Conservation (phyloP, 2,797 vertebrate species). For the Pogoniulus pusillus region DNA sequence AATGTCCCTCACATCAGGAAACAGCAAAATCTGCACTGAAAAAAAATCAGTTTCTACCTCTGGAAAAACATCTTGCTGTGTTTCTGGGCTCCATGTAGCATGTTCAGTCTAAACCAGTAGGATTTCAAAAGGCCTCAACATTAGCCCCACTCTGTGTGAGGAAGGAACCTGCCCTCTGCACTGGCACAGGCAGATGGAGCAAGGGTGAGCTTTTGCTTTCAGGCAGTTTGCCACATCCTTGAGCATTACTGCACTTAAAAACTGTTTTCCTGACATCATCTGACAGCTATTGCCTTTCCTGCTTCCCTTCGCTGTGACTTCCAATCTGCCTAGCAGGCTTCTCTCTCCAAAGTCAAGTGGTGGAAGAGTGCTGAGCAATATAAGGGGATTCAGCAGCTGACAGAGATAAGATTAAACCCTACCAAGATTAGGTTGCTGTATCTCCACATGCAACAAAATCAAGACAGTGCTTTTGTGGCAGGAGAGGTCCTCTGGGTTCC, state of each 20-base stretch:
- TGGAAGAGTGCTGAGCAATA: fast-evolving
- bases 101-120: not conserved
- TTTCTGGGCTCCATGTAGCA: not conserved
- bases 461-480: not conserved
- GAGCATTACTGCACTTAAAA: not conserved
- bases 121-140: not conserved
- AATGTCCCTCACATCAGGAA: not conserved
- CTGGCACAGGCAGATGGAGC: not conserved
- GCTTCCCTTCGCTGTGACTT: not conserved
- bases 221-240: not conserved
- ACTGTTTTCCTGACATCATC: not conserved
- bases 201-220: not conserved
- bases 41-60: not conserved
- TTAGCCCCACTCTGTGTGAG: not conserved
- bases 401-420: not conserved
- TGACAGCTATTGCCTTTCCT: not conserved
- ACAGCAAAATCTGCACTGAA: not conserved
- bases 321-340: not conserved
- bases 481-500: not conserved
- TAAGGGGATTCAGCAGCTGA: not conserved
- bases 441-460: not conserved
- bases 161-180: not conserved
- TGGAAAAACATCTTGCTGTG: not conserved
- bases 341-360: not conserved
- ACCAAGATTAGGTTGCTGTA: not conserved